A percentile compares a stretch with the other conserved stretches of the same genome.
phyloP scores from a whole-genome alignment of 2,888 invertebrate genomes.

The Scaptomyza cyrtandrae region DNA sequence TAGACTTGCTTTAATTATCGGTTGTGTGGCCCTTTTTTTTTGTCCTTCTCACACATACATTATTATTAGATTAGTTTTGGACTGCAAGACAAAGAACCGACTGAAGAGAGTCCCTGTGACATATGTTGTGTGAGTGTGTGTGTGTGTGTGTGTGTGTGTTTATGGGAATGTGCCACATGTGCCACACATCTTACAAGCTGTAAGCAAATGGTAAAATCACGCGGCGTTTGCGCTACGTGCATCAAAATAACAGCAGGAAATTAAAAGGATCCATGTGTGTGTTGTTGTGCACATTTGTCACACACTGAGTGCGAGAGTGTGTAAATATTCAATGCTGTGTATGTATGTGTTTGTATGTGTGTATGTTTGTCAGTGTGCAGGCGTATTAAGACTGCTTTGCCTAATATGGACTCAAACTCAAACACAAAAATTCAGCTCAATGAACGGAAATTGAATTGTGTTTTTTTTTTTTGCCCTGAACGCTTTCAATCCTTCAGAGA shows the following conservation, averaged over 20 bases:
- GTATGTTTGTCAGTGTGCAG: conserved; percentile 11
- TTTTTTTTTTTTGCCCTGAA: conserved; percentile 5
- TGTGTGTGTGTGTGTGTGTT: conserved; percentile 26
- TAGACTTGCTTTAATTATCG: conserved; percentile 8
- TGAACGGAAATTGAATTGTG: conserved; percentile 70
- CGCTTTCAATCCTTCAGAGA: conserved; percentile 15
- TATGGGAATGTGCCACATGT: conserved; percentile 73
- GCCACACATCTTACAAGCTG: conserved; percentile 37
- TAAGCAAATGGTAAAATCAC: conserved; percentile 71
- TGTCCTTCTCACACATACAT: conserved; percentile 27
- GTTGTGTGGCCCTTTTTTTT: conserved; percentile 33
- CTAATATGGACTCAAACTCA: too few relatives aligned
- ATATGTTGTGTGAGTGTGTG: too few relatives aligned
- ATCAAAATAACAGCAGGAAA: conserved; percentile 78
- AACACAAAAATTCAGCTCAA: background rate
- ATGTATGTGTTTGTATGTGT: background rate
- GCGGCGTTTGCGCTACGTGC: conserved; percentile 63
- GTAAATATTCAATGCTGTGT: too few relatives aligned
- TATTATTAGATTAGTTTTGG: conserved; percentile 64
- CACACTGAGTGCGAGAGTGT: background rate
- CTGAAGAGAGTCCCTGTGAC: conserved; percentile 29
- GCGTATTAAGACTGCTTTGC: conserved; percentile 49
- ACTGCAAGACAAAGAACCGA: conserved; percentile 11
- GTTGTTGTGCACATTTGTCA: conserved; percentile 28
- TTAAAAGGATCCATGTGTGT: conserved; percentile 65